Evolutionary conservation across 92 coral and sea anemone species (phyloP).

Genomic region (Heliopora coerulea): DNA sequence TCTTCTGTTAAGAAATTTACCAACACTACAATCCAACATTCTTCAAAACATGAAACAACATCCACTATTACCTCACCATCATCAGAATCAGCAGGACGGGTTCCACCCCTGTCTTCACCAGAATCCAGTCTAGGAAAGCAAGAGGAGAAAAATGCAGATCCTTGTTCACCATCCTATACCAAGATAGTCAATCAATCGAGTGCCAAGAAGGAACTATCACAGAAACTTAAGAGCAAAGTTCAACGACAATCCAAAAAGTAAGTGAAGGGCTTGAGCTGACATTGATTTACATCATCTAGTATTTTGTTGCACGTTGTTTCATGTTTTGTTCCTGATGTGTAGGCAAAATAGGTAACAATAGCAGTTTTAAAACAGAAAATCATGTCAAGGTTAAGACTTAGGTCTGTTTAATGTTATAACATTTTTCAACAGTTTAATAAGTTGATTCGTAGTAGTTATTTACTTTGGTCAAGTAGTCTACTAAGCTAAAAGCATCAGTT

Average conservation of each 20-base stretch:
- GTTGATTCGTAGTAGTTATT: no score
- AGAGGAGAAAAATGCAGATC: background rate
- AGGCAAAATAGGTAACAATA: no score
- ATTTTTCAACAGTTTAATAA: no score
- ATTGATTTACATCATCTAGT: background rate
- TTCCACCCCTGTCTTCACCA: background rate
- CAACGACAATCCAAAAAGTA: constrained; percentile 31
- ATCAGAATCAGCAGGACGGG: background rate
- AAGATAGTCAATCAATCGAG: constrained; percentile 2
- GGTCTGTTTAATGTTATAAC: no score
- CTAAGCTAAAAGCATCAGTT: no score
- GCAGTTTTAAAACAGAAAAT: no score
- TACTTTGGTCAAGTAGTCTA: no score
- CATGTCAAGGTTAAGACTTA: no score
- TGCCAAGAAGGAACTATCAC: constrained; percentile 34
- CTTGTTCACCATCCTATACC: constrained; percentile 2
- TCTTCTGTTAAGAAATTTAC: constrained; percentile 18
- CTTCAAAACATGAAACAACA: constrained; percentile 4
- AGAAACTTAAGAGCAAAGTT: constrained; percentile 27
- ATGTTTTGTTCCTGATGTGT: no score
- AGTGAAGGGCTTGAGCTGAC: no score
- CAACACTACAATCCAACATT: no score
- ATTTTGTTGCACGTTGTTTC: no score
- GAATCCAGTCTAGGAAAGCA: background rate
- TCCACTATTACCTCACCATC: background rate